These are phyloP conservation scores for Aurelia coerulea DNA, from an alignment of 30 jellyfish, hydroid and myxozoan species.

Conservation along the genomic window DNA sequence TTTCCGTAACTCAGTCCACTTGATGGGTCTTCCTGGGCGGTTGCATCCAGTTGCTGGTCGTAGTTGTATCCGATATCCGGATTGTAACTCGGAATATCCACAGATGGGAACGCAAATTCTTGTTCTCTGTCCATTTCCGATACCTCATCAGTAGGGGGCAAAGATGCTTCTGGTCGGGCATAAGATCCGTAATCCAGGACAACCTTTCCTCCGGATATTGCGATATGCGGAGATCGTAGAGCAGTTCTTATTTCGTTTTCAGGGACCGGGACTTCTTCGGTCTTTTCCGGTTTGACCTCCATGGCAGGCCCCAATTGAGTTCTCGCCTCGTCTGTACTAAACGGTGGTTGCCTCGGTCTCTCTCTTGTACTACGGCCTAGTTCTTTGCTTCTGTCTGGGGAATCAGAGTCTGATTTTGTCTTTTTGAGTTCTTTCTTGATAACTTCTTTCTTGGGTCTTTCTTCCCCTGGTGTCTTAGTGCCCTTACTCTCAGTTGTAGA, in stretches of 20 bases:
- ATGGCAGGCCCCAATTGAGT: background rate
- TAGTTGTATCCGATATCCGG: conserved; percentile 40
- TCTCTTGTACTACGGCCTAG: background rate
- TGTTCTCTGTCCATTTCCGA: conserved; percentile 23
- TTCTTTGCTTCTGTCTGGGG: conserved; percentile 1
- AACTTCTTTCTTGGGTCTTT: background rate
- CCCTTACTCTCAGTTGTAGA: conserved; percentile 1
- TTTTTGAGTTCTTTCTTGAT: background rate
- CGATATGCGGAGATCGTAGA: conserved; percentile 60
- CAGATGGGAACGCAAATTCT: conserved; percentile 2
- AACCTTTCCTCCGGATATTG: conserved; percentile 57
- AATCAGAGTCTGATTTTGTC: background rate
- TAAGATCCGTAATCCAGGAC: conserved; percentile 49
- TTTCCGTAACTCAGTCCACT: conserved; percentile 93
- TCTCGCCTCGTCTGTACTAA: background rate
- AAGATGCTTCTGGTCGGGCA: conserved; percentile 2
- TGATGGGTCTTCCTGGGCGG: conserved; percentile 34
- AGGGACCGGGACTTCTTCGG: conserved; percentile 34
- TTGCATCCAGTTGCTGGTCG: conserved; percentile 33
- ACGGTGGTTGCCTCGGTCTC: background rate
- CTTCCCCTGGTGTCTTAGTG: background rate
- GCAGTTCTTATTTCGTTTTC: conserved; percentile 40
- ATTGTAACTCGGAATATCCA: conserved; percentile 27
- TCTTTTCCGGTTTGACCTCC: background rate
- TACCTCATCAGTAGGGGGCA: conserved; percentile 11